Base-by-base conservation (phyloP, 2,888 invertebrate species). In the Rhyacophila evoluta region DNA sequence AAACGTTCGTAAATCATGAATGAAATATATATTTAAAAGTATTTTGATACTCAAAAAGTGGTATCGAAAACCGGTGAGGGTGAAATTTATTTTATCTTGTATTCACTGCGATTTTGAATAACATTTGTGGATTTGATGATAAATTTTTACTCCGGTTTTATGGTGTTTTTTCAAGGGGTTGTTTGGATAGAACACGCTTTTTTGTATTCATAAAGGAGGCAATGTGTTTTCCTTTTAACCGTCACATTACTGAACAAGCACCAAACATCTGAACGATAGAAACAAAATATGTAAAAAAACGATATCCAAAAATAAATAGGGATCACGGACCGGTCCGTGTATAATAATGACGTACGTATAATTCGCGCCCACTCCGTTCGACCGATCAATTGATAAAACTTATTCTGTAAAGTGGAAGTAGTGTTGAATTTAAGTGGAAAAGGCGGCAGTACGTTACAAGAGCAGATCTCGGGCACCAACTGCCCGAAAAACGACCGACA, bases 401-500 rank as follows among this genome's bases (percentile, higher is more conserved):
- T 70, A 76, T 77, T 41, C 75, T 78, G 76, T 78, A 33, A 33
- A 29, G 72, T 36, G 25, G 25, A 74, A 72, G 74, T 77, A 79
- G 79, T 80, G 76, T 39, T 77, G 41, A 80, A 80, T 82, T 80
- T 78, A 28, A 67, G 74, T 80, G 75, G 79, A 82, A 82, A 79
- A 78, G 77, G 80, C 80, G 79, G 74, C 82, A 79, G 79, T 82
- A 68, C 79, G 79, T 74, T 73, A 73, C 74, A 67, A 37, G 70
- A 79, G 74, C 80, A 79, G 79, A 79, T 79, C 68, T 77, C 79
- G 77, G 79, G 80, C 80, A 80, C 82, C 80, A 78, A 82, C 82
- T 82, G 82, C 74, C 82, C 77, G 79, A 78, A 78, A 72, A 73
- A 37, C 67, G 36, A 79, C 77, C 80, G 82, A 79, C 77, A 74